Evolutionary conservation across 2,797 vertebrate genomes (phyloP).

Genomic region (Sternarchorhynchus goeldii): DNA sequence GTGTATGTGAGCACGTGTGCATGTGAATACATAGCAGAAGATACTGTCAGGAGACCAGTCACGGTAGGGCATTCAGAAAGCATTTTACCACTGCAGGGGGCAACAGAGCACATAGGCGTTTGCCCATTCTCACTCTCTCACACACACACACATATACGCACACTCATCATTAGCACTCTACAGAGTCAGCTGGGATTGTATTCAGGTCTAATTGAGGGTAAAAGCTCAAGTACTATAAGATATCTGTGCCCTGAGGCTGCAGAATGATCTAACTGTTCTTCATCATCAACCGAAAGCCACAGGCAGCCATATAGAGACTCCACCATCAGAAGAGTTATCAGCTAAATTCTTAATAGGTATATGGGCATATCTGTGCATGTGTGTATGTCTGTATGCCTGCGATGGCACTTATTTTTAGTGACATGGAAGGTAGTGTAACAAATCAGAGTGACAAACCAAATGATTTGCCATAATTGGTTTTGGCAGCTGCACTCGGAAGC

Average conservation of each 20-base stretch:
- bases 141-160: neutral
- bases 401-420: constrained; percentile 48
- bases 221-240: constrained; percentile 39
- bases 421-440: constrained; percentile 65
- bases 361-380: constrained; percentile 4
- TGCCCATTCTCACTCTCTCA: neutral
- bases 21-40: neutral
- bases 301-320: neutral
- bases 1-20: neutral
- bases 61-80: constrained; percentile 29
- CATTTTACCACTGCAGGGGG: constrained; percentile 46
- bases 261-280: constrained; percentile 28
- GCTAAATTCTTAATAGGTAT: neutral
- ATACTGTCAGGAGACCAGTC: constrained; percentile 42
- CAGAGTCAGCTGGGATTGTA: constrained; percentile 29
- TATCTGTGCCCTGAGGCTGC: constrained; percentile 37
- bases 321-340: neutral
- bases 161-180: constrained; percentile 44
- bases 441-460: constrained; percentile 72
- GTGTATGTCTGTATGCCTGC: constrained; percentile 38
- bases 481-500: constrained; percentile 71
- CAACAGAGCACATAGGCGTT: neutral
- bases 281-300: constrained; percentile 17
- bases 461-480: constrained; percentile 74
- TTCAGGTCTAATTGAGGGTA: constrained; percentile 52